Evolutionary conservation across 2,113 vertebrate species (phyloP), one percentile per base, ranked within the genome.

Genomic region (Butorides virescens): DNA sequence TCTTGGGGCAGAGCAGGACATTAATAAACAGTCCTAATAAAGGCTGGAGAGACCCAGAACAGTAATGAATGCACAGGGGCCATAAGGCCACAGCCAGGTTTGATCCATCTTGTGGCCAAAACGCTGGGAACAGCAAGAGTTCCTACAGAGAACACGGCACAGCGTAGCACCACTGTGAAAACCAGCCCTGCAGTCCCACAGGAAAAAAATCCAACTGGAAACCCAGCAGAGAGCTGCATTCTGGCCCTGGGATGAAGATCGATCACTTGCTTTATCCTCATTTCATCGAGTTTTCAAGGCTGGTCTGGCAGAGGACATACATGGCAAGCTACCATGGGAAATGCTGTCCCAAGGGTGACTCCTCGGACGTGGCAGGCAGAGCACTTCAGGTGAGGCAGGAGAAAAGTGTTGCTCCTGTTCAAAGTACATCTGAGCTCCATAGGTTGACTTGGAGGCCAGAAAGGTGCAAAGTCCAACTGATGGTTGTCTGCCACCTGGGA

Each of bases 11-110:
- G 32, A 62, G 5, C 10, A 5, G 70, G 49, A 32, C n/a, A 5
- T 84, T 87, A 93, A 95, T 85, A 85, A 95, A 90, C 16, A 7
- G 42, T 47, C 71, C 76, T 55, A 73, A 67, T 52, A 95, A 83
- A 85, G 93, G 55, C 73, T 85, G 80, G 58, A 62, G 46, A 0
- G 5, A 17, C 20, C 39, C 62, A 49, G 56, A 56, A 13, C 20
- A 15, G 46, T 32, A 80, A 84, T 5, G 39, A 50, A 74, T 1
- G 1, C 18, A 8, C 44, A 18, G 27, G n/a, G 26, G 30, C 58
- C 83, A 32, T 36, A 15, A 47, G 73, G 72, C 50, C 42, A 20
- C n/a, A 37, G 63, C 8, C 7, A 19, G 11, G 53, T 72, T 67
- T 71, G 65, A 59, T 84, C 53, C 1, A 1, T 77, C 73, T 59